A percentile compares a stretch with the other conserved stretches of the same genome.
Conservation (phyloP, 1,140 invertebrate genomes). For the Papilio helenus region DNA sequence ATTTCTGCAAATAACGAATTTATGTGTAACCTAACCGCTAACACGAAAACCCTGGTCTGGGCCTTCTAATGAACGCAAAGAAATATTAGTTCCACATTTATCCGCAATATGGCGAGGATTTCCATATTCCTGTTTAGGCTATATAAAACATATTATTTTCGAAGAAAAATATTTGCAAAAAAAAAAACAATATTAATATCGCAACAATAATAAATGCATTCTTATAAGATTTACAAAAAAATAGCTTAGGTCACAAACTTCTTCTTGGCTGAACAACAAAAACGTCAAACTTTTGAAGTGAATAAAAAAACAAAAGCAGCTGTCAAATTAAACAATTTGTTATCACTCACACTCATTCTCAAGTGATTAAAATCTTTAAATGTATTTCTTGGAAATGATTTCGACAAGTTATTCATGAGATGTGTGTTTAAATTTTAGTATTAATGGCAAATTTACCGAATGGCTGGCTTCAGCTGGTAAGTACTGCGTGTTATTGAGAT, state of each 20-base stretch:
- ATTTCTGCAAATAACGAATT: no score
- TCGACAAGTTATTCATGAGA: conserved; percentile 53
- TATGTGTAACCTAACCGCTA: no score
- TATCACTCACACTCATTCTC: conserved; percentile 41
- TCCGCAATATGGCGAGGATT: no score
- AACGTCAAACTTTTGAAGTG: neutral
- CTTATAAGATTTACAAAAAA: neutral
- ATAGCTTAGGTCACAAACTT: neutral
- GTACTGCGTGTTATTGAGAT: conserved; percentile 48
- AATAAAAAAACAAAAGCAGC: conserved; percentile 13
- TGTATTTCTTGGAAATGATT: conserved; percentile 60
- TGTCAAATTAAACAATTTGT: conserved; percentile 39
- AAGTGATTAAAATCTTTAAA: conserved; percentile 40
- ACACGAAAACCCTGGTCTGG: no score
- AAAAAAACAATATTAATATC: neutral
- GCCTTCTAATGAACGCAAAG: no score
- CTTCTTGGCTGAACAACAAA: conserved; percentile 14
- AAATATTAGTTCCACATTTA: no score
- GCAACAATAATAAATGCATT: neutral
- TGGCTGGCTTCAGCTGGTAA: conserved; percentile 82
- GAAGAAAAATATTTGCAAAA: neutral
- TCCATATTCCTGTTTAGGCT: no score
- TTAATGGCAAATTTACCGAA: conserved; percentile 82
- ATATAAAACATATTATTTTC: no score
- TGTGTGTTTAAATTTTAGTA: conserved; percentile 63